Percentiles rank a stretch among this genome's conserved stretches.
Evolutionary conservation across 2,888 invertebrate species (phyloP).

Genomic region (Xestoiulus laeticollis): DNA sequence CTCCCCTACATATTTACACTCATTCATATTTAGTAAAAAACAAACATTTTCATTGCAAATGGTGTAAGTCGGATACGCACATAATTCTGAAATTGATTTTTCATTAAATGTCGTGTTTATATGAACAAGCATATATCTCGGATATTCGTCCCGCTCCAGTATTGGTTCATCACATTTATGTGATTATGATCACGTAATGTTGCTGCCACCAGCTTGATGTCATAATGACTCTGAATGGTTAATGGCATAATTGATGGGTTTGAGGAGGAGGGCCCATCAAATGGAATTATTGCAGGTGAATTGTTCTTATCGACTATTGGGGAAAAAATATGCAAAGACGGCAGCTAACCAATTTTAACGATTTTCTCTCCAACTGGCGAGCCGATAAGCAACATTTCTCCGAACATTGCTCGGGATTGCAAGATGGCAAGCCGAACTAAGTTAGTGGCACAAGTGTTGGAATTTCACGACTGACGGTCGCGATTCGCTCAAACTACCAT

Average conservation of each 20-base stretch:
- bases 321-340: not conserved
- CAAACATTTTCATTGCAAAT: too few relatives aligned
- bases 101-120: not conserved
- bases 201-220: not conserved
- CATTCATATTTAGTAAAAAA: too few relatives aligned
- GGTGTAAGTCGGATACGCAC: not conserved
- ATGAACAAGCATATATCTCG: not conserved
- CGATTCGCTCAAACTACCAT: not conserved
- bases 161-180: not conserved
- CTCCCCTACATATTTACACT: too few relatives aligned
- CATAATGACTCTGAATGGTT: not conserved
- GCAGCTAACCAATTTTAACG: not conserved
- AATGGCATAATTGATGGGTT: not conserved
- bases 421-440: not conserved
- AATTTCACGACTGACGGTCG: not conserved
- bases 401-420: not conserved
- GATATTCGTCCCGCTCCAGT: not conserved
- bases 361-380: not conserved
- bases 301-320: slow-evolving; percentile 26
- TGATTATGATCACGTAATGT: not conserved
- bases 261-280: not conserved
- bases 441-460: not conserved
- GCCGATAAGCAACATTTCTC: not conserved
- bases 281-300: not conserved
- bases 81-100: not conserved